A percentile compares a stretch with the other conserved stretches of the same genome.
These are phyloP conservation scores for Epinephelus moara DNA, from an alignment of 2,113 vertebrate genomes.

Conservation along the genomic window DNA sequence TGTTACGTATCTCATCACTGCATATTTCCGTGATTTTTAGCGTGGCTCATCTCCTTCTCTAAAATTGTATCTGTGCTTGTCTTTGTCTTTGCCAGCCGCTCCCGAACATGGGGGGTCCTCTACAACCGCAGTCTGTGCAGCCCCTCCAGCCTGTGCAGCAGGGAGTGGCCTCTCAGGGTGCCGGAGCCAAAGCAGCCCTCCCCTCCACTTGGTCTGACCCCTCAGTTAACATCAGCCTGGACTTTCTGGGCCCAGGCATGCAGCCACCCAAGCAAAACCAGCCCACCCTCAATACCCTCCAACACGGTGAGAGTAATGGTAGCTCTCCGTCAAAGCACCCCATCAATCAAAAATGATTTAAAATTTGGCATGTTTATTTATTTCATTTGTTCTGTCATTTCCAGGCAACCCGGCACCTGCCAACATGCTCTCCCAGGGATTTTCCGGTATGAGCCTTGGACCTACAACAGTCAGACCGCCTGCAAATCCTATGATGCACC, in stretches of 20 bases:
- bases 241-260: constrained; percentile 94
- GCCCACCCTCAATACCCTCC: constrained; percentile 96
- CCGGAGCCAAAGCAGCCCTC: constrained; percentile 87
- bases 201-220: constrained; percentile 97
- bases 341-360: not conserved
- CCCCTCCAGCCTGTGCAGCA: constrained; percentile 81
- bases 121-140: constrained; percentile 88
- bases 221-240: constrained; percentile 97
- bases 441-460: constrained; percentile 91
- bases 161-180: constrained; percentile 87
- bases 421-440: constrained; percentile 92
- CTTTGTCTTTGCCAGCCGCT: constrained; percentile 86
- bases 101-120: constrained; percentile 85
- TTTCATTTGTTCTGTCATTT: constrained; percentile 38
- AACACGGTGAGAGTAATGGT: constrained; percentile 87
- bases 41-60: not conserved
- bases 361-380: constrained; percentile 5
- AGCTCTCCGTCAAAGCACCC: not conserved
- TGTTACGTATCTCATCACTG: not conserved
- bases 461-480: constrained; percentile 85
- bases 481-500: constrained; percentile 86
- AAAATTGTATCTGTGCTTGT: not conserved
- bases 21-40: constrained; percentile 5
- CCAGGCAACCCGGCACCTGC: constrained; percentile 88
- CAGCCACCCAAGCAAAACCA: constrained; percentile 93